Percentiles rank a stretch among this genome's conserved stretches.
Conservation (phyloP, 2,888 invertebrate species). For the Stictocephala bisonia region DNA sequence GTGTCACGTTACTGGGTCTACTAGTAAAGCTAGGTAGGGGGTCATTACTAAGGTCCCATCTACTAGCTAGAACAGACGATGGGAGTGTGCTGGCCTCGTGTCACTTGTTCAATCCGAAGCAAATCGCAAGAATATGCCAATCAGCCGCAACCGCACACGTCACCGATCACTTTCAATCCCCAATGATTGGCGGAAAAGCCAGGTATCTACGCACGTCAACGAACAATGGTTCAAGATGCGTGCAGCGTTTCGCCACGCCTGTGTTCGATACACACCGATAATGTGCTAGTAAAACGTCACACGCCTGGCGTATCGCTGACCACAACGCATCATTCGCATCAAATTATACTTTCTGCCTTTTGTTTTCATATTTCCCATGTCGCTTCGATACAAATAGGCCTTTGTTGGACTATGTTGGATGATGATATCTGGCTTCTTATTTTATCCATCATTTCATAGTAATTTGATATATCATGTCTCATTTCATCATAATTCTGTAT, state of each 20-base stretch:
- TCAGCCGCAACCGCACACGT: constrained; percentile 8
- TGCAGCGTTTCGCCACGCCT: constrained; percentile 25
- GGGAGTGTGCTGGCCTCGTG: background rate
- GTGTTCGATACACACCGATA: constrained; percentile 36
- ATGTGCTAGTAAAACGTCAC: constrained; percentile 27
- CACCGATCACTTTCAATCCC: constrained; percentile 38
- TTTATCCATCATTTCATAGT: no score
- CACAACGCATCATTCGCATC: no score
- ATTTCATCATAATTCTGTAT: no score
- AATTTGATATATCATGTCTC: no score
- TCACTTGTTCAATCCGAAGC: background rate
- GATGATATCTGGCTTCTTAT: no score
- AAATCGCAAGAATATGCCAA: constrained; percentile 33
- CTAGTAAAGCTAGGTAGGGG: no score
- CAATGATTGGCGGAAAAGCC: constrained; percentile 41
- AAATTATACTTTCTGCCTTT: no score
- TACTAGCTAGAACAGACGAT: background rate
- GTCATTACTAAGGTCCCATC: no score
- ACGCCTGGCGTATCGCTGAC: constrained; percentile 1
- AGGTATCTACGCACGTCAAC: constrained; percentile 25
- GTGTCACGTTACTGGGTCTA: no score
- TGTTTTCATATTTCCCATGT: no score
- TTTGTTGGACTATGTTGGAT: no score
- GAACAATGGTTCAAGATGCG: constrained; percentile 29
- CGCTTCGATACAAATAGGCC: no score